Evolutionary conservation across 2,113 vertebrate species (phyloP).

Genomic region (Hippotragus niger): DNA sequence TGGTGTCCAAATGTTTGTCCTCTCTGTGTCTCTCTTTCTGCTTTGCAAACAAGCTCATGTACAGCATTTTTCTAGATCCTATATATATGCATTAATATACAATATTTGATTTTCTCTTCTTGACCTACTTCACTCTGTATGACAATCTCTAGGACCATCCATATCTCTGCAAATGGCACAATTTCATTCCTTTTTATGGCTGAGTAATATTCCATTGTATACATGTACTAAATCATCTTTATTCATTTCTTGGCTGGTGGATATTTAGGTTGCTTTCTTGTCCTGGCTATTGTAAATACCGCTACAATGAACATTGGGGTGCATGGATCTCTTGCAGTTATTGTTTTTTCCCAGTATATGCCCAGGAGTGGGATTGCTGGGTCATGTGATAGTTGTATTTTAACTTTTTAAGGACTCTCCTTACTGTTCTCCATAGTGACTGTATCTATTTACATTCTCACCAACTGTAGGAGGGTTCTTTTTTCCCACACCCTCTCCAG

Average conservation of each 20-base stretch:
- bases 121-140: not conserved
- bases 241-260: not conserved
- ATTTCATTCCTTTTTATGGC: not conserved
- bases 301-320: not conserved
- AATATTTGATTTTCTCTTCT: not conserved
- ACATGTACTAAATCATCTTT: not conserved
- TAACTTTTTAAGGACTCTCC: not conserved
- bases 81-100: not conserved
- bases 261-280: not conserved
- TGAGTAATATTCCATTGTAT: not conserved
- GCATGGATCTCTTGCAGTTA: not conserved
- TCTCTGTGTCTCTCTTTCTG: not conserved
- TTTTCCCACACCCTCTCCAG: not conserved
- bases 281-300: not conserved
- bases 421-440: not conserved
- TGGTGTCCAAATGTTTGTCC: not conserved
- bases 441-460: not conserved
- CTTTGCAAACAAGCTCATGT: not conserved
- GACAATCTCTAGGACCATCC: not conserved
- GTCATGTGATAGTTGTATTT: not conserved
- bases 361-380: not conserved
- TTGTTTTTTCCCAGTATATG: not conserved
- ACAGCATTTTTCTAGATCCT: not conserved
- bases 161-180: not conserved
- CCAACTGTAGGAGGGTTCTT: not conserved